Evolutionary conservation across 2,888 invertebrate genomes (phyloP), one percentile per base, ranked within the genome.

Genomic region (Congeria kusceri): DNA sequence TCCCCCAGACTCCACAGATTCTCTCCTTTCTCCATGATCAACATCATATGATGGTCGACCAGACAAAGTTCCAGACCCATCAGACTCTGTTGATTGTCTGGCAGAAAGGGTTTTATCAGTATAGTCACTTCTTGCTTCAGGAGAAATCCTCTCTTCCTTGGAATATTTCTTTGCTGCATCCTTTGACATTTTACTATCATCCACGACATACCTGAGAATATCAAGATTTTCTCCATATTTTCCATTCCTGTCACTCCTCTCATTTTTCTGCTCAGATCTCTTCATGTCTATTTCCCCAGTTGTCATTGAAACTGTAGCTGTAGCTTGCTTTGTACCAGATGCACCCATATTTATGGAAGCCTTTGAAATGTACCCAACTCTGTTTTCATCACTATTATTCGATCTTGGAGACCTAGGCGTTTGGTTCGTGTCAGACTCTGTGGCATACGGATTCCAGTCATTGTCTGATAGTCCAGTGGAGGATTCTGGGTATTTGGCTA

Each of bases 381-480:
- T 27, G 32, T 67, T 72, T 3, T 83, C 79, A 56, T 83, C 83
- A 69, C 77, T 77, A 39, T 73, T 68, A 13, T 46, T 66, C n/a
- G 80, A 80, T 61, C 76, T 71, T 5, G 79, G 78, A 28, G 83
- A 83, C 29, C 89, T 68, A 13, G 91, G 91, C 46, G 90, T 88
- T 23, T 83, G 81, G 64, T 89, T 89, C 9, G 85, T 88, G 75
- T 91, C 89, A 0, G 89, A 89, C 67, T 91, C 91, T n/a, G 91
- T 89, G 1, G 89, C 87, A 75, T 89, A 89, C 5, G 89, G 89
- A 74, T 90, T 90, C 91, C 91, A 91, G 69, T 91, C 91, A 75
- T 84, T 89, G 75, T 90, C 91, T 0, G 91, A 91, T 76, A 90
- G 59, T 11, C 90, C 89, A 13, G 87, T 84, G 3, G 88, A 88